phyloP scores from a whole-genome alignment of 2,113 vertebrate species.

The Etheostoma cragini region DNA sequence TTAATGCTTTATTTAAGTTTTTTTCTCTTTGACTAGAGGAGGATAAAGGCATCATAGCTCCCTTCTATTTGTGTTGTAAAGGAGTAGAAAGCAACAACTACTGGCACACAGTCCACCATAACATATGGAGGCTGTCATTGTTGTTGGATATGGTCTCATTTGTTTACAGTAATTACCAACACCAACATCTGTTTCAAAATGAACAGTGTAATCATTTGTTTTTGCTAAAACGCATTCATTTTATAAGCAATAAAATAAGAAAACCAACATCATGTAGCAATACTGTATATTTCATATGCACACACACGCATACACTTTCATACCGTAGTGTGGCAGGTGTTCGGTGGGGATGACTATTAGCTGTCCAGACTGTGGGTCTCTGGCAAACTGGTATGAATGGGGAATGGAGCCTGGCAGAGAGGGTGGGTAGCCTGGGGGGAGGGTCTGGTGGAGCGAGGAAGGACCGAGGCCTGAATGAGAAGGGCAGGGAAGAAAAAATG shows the following conservation, averaged over 20 bases:
- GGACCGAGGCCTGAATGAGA: slow-evolving; percentile 87
- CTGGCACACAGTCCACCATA: not conserved
- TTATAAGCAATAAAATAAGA: not conserved
- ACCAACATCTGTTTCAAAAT: slow-evolving; percentile 24
- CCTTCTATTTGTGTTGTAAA: slow-evolving; percentile 3
- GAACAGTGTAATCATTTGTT: not conserved
- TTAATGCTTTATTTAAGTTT: not conserved
- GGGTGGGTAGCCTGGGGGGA: slow-evolving; percentile 91
- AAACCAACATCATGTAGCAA: not conserved
- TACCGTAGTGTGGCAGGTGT: slow-evolving; percentile 91
- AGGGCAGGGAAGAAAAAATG: not conserved
- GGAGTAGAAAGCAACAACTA: not conserved
- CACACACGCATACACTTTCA: not conserved
- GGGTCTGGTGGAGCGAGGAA: slow-evolving; percentile 92
- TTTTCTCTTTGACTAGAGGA: slow-evolving; percentile 1
- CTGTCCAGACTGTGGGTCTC: slow-evolving; percentile 96
- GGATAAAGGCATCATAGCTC: not conserved
- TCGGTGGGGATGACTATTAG: slow-evolving; percentile 95
- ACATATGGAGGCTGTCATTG: slow-evolving; percentile 33
- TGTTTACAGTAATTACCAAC: slow-evolving; percentile 11
- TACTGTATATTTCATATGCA: not conserved
- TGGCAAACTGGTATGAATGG: slow-evolving; percentile 93
- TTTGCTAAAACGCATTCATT: not conserved
- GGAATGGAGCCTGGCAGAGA: slow-evolving; percentile 91
- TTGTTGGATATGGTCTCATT: not conserved